phyloP scores from a whole-genome alignment of 2,888 invertebrate genomes.

The Eristalis arbustorum region DNA sequence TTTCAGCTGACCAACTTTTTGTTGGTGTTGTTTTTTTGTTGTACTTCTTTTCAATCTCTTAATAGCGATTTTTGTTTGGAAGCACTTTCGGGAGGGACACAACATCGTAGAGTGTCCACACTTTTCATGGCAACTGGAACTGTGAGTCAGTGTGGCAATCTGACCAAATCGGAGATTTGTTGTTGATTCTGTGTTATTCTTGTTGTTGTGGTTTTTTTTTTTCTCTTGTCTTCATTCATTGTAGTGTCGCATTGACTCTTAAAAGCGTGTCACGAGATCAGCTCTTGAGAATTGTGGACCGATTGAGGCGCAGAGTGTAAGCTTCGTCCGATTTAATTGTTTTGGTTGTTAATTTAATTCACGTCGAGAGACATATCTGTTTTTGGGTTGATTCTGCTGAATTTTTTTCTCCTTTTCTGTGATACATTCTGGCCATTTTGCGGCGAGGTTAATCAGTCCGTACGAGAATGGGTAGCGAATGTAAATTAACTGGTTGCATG shows the following conservation, averaged over 20 bases:
- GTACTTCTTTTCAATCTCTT: conserved; percentile 1
- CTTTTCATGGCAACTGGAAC: conserved; percentile 36
- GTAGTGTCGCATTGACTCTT: conserved; percentile 6
- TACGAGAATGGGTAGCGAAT: conserved; percentile 1
- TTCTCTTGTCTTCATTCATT: not conserved
- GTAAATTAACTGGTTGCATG: not conserved
- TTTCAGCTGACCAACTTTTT: conserved; percentile 59
- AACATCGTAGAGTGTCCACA: conserved; percentile 1
- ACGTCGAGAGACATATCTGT: not conserved
- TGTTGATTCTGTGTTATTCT: conserved; percentile 7
- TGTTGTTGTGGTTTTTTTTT: too few species aligned
- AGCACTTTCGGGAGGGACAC: conserved; percentile 32
- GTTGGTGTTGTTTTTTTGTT: conserved; percentile 7
- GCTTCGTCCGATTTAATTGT: conserved; percentile 37
- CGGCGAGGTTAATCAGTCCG: conserved; percentile 13
- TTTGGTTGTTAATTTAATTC: conserved; percentile 23
- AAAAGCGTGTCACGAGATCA: conserved; percentile 57
- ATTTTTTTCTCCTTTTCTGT: not conserved
- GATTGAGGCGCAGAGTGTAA: conserved; percentile 21
- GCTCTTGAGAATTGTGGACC: conserved; percentile 24
- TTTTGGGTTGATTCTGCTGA: not conserved
- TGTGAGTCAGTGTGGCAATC: conserved; percentile 44
- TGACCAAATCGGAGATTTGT: conserved; percentile 21
- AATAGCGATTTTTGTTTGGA: conserved; percentile 15
- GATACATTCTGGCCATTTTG: not conserved